These are phyloP conservation scores for Myotis yumanensis DNA, from an alignment of 2,113 vertebrate genomes.

Conservation along the genomic window DNA sequence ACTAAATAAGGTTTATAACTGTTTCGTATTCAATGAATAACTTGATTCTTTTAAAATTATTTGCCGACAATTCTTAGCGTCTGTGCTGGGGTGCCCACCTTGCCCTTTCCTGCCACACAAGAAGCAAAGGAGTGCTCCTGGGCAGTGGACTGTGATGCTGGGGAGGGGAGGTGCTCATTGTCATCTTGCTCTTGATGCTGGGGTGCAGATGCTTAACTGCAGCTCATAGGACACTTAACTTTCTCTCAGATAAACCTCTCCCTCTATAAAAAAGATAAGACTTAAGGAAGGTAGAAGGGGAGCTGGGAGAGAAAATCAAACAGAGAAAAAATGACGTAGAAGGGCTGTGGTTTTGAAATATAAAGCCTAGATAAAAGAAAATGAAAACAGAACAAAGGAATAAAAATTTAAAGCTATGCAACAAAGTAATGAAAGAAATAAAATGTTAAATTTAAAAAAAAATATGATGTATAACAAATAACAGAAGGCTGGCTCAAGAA, in stretches of 20 bases:
- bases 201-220: neutral
- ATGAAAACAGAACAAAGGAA: neutral
- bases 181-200: neutral
- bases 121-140: neutral
- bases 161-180: neutral
- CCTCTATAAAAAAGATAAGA: neutral
- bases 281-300: neutral
- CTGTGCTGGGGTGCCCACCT: neutral
- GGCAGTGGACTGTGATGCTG: fast-evolving
- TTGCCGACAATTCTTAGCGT: neutral
- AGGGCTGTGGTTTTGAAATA: neutral
- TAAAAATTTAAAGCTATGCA: neutral
- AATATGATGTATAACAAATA: neutral
- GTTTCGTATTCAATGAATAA: neutral
- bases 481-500: neutral
- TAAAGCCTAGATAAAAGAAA: neutral
- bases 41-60: slow-evolving; percentile 5
- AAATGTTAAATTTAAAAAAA: neutral
- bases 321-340: neutral
- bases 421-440: neutral
- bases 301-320: neutral
- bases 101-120: neutral
- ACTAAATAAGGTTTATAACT: slow-evolving; percentile 1
- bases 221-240: neutral
- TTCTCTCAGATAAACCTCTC: neutral